Evolutionary conservation across 2,888 invertebrate genomes (phyloP).

Genomic region (Acleris emargana): DNA sequence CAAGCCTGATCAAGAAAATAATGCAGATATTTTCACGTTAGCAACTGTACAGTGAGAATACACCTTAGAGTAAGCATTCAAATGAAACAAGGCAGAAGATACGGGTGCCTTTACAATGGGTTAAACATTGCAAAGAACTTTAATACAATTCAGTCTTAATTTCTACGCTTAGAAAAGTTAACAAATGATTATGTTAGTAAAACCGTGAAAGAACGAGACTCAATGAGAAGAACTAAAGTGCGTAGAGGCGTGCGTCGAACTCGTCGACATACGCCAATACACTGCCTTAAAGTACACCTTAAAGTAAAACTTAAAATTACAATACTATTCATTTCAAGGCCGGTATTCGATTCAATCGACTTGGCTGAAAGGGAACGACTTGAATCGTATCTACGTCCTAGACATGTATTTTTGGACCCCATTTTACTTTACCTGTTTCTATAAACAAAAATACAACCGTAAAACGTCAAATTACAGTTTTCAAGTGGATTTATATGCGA

Average conservation of each 20-base stretch:
- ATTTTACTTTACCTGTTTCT: slow-evolving; percentile 62
- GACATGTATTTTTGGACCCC: slow-evolving; percentile 71
- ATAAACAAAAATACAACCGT: slow-evolving; percentile 42
- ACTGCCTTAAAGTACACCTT: slow-evolving; percentile 51
- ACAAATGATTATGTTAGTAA: background rate
- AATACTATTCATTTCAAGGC: slow-evolving; percentile 35
- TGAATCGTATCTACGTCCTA: slow-evolving; percentile 53
- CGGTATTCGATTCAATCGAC: slow-evolving; percentile 37
- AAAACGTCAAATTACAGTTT: slow-evolving; percentile 12
- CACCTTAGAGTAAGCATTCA: too few relatives aligned
- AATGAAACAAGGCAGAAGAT: too few relatives aligned
- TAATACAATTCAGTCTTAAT: too few relatives aligned
- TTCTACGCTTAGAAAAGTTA: too few relatives aligned
- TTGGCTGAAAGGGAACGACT: slow-evolving; percentile 38
- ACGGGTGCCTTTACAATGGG: too few relatives aligned
- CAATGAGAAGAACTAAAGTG: slow-evolving; percentile 73
- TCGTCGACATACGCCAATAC: slow-evolving; percentile 62
- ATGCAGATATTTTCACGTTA: too few relatives aligned
- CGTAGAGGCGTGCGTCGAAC: slow-evolving; percentile 65
- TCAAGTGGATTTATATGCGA: slow-evolving; percentile 1
- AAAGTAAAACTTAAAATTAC: slow-evolving; percentile 34
- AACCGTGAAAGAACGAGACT: slow-evolving; percentile 54
- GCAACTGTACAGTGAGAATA: too few relatives aligned
- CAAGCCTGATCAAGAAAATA: too few relatives aligned
- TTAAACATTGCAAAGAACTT: too few relatives aligned